These are phyloP conservation scores for Sparus aurata DNA, from an alignment of 2,797 vertebrate species.

Conservation along the genomic window DNA sequence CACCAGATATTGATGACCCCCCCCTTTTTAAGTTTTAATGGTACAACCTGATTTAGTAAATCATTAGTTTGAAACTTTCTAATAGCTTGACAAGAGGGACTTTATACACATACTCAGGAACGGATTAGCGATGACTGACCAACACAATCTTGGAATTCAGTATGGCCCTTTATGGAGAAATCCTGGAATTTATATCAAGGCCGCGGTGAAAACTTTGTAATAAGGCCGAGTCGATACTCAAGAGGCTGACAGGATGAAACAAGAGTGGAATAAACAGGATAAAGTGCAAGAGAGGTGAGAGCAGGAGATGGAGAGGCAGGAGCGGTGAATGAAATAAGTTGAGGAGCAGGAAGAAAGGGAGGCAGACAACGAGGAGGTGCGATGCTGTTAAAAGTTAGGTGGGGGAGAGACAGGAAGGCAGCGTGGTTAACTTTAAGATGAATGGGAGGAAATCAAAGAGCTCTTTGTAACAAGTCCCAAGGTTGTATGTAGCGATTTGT, in stretches of 20 bases:
- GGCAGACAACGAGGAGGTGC: conserved; percentile 22
- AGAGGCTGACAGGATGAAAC: conserved; percentile 38
- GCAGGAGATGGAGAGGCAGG: conserved; percentile 20
- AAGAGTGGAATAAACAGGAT: conserved; percentile 46
- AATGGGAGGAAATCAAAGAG: conserved; percentile 62
- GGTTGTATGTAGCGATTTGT: conserved; percentile 64
- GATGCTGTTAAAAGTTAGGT: conserved; percentile 34
- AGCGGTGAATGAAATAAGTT: conserved; percentile 34
- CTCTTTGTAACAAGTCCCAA: conserved; percentile 68
- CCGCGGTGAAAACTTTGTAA: conserved; percentile 14
- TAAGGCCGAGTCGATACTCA: conserved; percentile 26
- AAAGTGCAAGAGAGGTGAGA: conserved; percentile 39
- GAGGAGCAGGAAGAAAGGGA: conserved; percentile 23
- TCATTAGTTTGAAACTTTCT: conserved; percentile 6
- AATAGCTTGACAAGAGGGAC: neutral
- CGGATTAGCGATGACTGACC: neutral
- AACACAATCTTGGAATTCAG: conserved; percentile 22
- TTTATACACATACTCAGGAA: neutral
- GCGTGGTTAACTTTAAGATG: conserved; percentile 52
- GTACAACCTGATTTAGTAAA: neutral
- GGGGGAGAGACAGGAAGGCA: conserved; percentile 6
- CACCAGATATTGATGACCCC: no score
- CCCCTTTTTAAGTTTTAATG: no score
- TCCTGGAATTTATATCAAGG: conserved; percentile 34
- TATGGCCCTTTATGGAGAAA: conserved; percentile 25